Evolutionary conservation across 2,113 vertebrate genomes (phyloP), one percentile per base, ranked within the genome.

Genomic region (Glaucomys volans): DNA sequence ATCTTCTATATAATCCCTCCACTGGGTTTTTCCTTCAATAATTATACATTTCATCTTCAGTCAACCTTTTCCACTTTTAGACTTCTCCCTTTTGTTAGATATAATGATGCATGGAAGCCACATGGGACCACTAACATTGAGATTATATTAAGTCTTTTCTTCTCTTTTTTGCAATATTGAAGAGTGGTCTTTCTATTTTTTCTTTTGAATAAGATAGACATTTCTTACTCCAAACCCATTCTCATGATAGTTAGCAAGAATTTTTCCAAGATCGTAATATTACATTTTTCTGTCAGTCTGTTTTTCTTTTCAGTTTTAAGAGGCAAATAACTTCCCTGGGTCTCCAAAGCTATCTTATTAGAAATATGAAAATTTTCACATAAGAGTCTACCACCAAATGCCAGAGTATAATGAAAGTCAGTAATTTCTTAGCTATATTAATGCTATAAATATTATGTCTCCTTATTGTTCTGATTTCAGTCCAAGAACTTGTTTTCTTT

Each of bases 381-480:
- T 18, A 69, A 59, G 8, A 57, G 14, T 50, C 6, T 1, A 72
- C 20, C 13, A 86, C 30, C 24, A 72, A 76, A 92, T 83, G 2
- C 14, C 82, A 76, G 57, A 54, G 57, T 50, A 85, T 64, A 93
- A 59, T 74, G 57, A 75, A 67, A 52, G 1, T 85, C 37, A 94
- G 0, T 92, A 71, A 76, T 86, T 59, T 1, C 14, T 90, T 59
- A 66, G 28, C 62, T 87, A 75, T 93, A 91, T 82, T 80, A 92
- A 95, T 87, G 37, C 37, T 82, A 52, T 82, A 59, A 7, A 24
- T 0, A 35, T 50, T 74, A 22, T 66, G 1, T 47, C 47, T 89
- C 2, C 93, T 85, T n/a, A 69, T 69, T 84, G 85, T 92, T 69
- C 75, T 83, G 14, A 77, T 86, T 90, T 95, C 54, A 86, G 37